phyloP scores from a whole-genome alignment of 2,797 vertebrate species.

The Myotis planiceps region DNA sequence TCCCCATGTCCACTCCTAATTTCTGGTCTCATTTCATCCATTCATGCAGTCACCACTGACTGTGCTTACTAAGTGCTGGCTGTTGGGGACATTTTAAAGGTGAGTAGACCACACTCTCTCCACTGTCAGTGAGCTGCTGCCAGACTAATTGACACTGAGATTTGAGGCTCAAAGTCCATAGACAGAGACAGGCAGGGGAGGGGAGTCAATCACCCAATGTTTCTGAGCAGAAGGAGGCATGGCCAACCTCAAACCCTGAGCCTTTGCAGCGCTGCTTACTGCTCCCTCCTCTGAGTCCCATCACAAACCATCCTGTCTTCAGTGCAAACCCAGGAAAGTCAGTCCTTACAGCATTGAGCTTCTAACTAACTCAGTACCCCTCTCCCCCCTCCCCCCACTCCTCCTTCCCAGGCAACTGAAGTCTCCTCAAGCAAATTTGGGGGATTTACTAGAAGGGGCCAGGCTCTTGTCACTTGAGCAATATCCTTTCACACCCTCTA shows the following conservation, averaged over 20 bases:
- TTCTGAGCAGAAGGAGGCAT: background rate
- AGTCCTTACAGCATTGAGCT: background rate
- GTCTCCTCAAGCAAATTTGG: constrained; percentile 45
- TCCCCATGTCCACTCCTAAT: background rate
- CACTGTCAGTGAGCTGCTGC: background rate
- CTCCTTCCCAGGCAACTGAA: background rate
- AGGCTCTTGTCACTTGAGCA: constrained; percentile 45
- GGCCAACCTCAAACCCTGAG: background rate
- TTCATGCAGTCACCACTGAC: background rate
- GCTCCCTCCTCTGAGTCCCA: background rate
- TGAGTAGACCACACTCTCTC: background rate
- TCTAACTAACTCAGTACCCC: background rate
- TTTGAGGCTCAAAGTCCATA: background rate
- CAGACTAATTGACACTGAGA: background rate
- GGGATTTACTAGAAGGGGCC: constrained; percentile 60
- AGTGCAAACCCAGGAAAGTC: background rate
- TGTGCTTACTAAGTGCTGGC: background rate
- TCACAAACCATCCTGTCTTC: background rate
- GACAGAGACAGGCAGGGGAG: background rate
- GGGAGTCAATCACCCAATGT: background rate
- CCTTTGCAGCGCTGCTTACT: background rate
- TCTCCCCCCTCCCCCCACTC: background rate
- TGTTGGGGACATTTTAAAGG: background rate
- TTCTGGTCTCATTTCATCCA: background rate
- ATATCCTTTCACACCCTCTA: constrained; percentile 84